A percentile compares a stretch with the other conserved stretches of the same genome.
phyloP scores from a whole-genome alignment of 2,797 vertebrate species.

The Sylvilagus floridanus region DNA sequence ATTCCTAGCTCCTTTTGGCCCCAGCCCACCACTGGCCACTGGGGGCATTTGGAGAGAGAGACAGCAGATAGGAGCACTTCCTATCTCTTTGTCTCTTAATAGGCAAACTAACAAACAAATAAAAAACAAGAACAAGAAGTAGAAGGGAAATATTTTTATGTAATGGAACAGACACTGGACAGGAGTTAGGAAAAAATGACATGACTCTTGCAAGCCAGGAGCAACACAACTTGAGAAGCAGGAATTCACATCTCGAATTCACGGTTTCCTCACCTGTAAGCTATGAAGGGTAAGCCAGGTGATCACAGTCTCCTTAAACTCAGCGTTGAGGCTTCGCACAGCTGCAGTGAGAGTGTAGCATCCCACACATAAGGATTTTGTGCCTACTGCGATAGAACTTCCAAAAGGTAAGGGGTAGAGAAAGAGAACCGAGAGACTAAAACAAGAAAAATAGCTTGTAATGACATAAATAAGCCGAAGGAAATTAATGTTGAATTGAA shows the following conservation, averaged over 20 bases:
- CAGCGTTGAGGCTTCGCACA: not conserved
- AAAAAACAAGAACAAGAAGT: not conserved
- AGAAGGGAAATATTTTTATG: not conserved
- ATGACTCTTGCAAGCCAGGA: no score
- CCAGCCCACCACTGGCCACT: no score
- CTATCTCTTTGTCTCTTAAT: no score
- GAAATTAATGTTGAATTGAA: not conserved
- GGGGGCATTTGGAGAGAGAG: no score
- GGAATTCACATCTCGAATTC: not conserved
- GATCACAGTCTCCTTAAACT: not conserved
- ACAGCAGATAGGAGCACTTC: no score
- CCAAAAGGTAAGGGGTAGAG: not conserved
- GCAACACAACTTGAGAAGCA: not conserved
- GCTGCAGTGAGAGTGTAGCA: fast-evolving
- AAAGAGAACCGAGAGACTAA: not conserved
- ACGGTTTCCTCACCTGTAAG: not conserved
- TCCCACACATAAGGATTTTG: not conserved
- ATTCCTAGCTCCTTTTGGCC: no score
- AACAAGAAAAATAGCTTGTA: not conserved
- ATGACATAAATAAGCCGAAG: not conserved
- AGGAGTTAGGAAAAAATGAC: not conserved
- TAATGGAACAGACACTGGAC: no score
- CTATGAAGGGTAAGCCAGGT: not conserved
- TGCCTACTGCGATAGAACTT: not conserved
- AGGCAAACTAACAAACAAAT: no score